Base-by-base conservation (phyloP, 35 echinoderm and acorn worm species). In the Nesometra sesokonis region DNA sequence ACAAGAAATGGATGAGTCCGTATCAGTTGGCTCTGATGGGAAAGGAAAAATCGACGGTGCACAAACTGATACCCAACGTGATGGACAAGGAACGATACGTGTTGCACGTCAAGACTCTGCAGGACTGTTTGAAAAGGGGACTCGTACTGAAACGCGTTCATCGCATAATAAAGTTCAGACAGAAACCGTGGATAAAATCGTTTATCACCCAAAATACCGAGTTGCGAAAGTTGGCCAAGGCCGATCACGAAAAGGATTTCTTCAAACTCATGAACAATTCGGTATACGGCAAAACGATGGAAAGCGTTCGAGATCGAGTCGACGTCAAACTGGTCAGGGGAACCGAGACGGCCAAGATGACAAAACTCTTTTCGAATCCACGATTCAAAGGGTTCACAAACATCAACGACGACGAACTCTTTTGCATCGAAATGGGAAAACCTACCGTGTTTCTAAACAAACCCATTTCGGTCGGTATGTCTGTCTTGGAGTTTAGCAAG, bases 391-490 rank as follows among this genome's bases (percentile, higher is more conserved):
- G 33, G 23, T 19, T 13, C 23, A 40, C 27, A 29, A 85, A 47
- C 40, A 4, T 84, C 30, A 43, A 85, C 57, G 43, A 85, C 29
- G n/a, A 78, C 33, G 3, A n/a, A n/a, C n/a, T n/a, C 36, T 30
- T 36, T 23, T 76, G 7, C 5, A 11, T 87, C 3, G 2, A 87
- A 1, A 80, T 80, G 76, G 7, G 80, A 76, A 87, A 79, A 39
- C n/a, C 33, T n/a, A 77, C 33, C 13, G 0, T 87, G 77, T 21
- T 80, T 2, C 32, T 87, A 9, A 87, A 87, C 36, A 9, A 35
- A 13, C 67, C 86, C 29, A 39, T 87, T 17, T 87, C 78, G 27
- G 77, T 79, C 30, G 86, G 86, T 5, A 87, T 87, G 86, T 15
- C 32, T 31, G 32, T 87, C 21, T 27, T 79, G 4, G 86, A 87